Conservation (phyloP, 1,140 invertebrate genomes). For the Capitella teleta region DNA sequence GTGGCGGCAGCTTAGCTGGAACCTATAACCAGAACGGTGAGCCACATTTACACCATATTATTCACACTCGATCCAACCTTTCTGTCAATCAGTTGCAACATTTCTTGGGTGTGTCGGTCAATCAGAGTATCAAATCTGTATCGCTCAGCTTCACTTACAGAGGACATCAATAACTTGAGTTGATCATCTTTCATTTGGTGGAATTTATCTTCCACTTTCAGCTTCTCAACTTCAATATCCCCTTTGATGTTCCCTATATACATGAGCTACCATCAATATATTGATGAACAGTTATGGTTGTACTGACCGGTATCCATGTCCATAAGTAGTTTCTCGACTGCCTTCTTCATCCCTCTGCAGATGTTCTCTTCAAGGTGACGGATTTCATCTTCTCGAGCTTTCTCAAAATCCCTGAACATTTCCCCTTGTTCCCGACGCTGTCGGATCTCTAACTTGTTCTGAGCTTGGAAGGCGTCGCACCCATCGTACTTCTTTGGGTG, state of each 20-base stretch:
- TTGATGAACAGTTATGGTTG: neutral
- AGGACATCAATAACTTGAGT: neutral
- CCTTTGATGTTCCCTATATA: constrained; percentile 4
- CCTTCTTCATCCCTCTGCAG: neutral
- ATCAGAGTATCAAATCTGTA: neutral
- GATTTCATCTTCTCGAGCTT: neutral
- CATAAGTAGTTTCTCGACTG: neutral
- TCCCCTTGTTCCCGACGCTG: constrained; percentile 1
- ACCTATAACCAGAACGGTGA: neutral
- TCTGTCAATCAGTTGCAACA: constrained; percentile 2
- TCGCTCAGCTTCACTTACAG: neutral
- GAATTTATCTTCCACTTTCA: neutral
- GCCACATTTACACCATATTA: neutral
- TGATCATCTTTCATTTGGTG: constrained; percentile 4
- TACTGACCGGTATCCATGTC: neutral
- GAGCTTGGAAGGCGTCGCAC: neutral
- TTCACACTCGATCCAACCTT: constrained; percentile 1
- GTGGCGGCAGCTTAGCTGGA: constrained; percentile 3
- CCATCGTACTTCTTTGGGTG: no score
- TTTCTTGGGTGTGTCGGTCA: constrained; percentile 6
- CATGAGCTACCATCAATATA: neutral
- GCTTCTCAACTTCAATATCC: neutral
- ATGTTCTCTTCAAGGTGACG: neutral
- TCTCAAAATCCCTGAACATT: constrained; percentile 1
- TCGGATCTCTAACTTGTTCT: constrained; percentile 1